These are phyloP conservation scores for Apocrypta bakeri DNA, from an alignment of 1,140 invertebrate genomes.

Conservation along the genomic window DNA sequence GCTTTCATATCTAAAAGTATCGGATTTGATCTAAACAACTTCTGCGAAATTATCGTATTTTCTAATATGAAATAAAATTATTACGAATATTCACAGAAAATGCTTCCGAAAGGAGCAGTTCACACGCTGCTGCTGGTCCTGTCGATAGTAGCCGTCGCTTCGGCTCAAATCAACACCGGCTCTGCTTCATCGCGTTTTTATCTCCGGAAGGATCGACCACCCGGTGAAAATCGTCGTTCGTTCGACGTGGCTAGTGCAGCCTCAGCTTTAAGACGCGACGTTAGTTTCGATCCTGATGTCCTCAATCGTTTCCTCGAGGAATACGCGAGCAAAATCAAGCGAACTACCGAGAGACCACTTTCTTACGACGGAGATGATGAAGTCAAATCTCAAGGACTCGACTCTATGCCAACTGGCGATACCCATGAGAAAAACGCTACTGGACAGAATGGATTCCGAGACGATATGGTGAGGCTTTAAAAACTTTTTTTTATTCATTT, in stretches of 20 bases:
- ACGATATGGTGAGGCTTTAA: slow-evolving; percentile 48
- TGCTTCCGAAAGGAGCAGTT: slow-evolving; percentile 58
- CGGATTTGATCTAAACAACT: too few species aligned
- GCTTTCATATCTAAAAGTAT: too few species aligned
- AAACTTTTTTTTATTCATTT: too few species aligned
- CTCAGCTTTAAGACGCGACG: not conserved
- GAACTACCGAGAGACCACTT: slow-evolving; percentile 67
- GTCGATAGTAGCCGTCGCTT: slow-evolving; percentile 32
- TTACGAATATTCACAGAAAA: slow-evolving; percentile 59
- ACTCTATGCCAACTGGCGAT: not conserved
- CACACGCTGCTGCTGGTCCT: slow-evolving; percentile 57
- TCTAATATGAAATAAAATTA: not conserved
- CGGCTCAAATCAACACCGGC: not conserved
- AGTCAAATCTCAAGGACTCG: slow-evolving; percentile 58
- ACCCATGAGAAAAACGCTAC: slow-evolving; percentile 1
- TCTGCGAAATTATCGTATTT: too few species aligned
- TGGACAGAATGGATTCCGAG: not conserved
- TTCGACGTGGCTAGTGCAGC: not conserved
- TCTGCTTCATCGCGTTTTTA: not conserved
- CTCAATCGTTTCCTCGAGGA: slow-evolving; percentile 77
- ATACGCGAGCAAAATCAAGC: slow-evolving; percentile 76
- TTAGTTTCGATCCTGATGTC: slow-evolving; percentile 71
- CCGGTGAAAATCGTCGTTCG: slow-evolving; percentile 36
- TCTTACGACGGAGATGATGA: slow-evolving; percentile 62
- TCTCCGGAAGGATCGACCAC: slow-evolving; percentile 33